Evolutionary conservation across 37 sponge, comb jelly and placozoan genomes (phyloP).

Genomic region (Aplysina aerophoba): DNA sequence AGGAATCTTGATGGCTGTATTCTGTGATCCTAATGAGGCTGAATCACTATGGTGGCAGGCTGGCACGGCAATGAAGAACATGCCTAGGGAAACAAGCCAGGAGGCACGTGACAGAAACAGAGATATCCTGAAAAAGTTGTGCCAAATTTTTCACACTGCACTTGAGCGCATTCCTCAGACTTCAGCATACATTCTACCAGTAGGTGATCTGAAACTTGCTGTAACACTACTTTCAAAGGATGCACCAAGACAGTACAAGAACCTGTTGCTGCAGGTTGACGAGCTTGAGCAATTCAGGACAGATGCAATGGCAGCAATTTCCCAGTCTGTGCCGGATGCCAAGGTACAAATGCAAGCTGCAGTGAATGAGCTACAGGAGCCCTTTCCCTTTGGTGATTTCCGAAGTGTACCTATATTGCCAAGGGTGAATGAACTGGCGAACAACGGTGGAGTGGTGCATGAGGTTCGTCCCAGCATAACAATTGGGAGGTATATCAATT

Average conservation of each 20-base stretch:
- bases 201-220: background rate
- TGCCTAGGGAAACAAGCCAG: constrained; percentile 1
- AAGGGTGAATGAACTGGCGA: constrained; percentile 23
- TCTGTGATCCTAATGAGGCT: background rate
- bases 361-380: background rate
- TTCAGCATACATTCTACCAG: background rate
- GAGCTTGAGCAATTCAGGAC: background rate
- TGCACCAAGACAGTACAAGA: background rate
- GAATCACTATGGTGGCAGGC: background rate
- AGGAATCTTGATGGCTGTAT: background rate
- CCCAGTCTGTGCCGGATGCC: background rate
- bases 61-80: background rate
- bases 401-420: constrained; percentile 42
- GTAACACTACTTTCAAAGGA: background rate
- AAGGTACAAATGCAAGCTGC: background rate
- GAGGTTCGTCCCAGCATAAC: constrained; percentile 60
- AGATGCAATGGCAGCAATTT: background rate
- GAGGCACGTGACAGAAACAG: constrained; percentile 2
- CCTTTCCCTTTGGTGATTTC: constrained; percentile 18
- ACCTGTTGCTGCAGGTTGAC: background rate
- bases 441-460: background rate
- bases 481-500: constrained; percentile 53
- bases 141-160: background rate
- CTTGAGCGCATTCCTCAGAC: constrained; percentile 27
- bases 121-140: background rate